These are phyloP conservation scores for Dromococcyx pavoninus DNA, from an alignment of 2,797 vertebrate species.

Conservation along the genomic window DNA sequence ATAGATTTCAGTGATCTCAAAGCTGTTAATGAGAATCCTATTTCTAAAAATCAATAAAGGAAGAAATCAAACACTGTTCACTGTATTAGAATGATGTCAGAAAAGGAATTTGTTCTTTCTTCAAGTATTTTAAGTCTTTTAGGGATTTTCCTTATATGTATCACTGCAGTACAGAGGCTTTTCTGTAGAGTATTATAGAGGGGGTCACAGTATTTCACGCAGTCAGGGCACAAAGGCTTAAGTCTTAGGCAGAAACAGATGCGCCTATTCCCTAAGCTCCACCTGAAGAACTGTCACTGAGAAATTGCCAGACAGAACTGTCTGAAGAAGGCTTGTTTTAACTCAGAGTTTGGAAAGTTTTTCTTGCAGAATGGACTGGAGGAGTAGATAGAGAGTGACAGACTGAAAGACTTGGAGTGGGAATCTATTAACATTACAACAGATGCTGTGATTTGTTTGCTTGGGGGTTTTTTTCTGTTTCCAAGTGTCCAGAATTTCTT, in stretches of 20 bases:
- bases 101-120: not conserved
- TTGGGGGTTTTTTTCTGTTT: not conserved
- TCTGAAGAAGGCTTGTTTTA: not conserved
- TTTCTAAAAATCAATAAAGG: not conserved
- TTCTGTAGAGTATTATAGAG: not conserved
- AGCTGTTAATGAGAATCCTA: not conserved
- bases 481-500: not conserved
- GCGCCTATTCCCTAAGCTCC: not conserved
- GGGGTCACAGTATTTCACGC: not conserved
- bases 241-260: not conserved
- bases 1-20: not conserved
- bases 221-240: not conserved
- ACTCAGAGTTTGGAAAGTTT: not conserved
- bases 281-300: not conserved
- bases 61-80: not conserved
- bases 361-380: not conserved
- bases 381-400: not conserved
- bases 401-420: not conserved
- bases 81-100: not conserved
- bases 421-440: not conserved
- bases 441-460: not conserved
- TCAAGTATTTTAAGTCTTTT: not conserved
- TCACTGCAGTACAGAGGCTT: not conserved
- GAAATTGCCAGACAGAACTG: not conserved
- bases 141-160: not conserved